Conservation (phyloP, 1,140 invertebrate species). For the Drosophila bocqueti region DNA sequence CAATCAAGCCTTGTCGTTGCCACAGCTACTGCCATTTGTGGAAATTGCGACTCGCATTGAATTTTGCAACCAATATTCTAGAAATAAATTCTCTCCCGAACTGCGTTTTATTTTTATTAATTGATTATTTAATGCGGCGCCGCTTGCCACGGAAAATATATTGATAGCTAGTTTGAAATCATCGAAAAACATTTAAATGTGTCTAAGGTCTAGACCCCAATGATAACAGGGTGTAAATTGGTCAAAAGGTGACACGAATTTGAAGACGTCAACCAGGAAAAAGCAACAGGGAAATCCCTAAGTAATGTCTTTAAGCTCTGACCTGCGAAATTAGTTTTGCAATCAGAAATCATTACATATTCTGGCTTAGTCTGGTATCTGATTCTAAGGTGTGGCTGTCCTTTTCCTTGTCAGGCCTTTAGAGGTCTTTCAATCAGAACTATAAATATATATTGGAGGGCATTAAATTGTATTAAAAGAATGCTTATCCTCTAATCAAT, state of each 20-base stretch:
- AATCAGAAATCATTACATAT: not conserved
- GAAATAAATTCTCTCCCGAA: conserved; percentile 16
- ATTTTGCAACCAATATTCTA: conserved; percentile 29
- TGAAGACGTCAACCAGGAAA: conserved; percentile 29
- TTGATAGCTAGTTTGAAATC: not conserved
- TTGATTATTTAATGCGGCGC: conserved; percentile 49
- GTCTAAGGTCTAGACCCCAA: conserved; percentile 31
- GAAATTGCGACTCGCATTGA: conserved; percentile 33
- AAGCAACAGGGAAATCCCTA: conserved; percentile 26
- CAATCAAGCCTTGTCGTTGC: conserved; percentile 12
- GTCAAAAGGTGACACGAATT: conserved; percentile 14
- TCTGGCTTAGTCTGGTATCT: not conserved
- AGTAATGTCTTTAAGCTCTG: conserved; percentile 8
- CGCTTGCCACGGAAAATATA: not conserved
- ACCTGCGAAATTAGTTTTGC: not conserved
- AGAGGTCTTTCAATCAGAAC: not conserved
- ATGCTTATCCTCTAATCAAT: conserved; percentile 26
- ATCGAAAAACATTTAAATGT: conserved; percentile 16
- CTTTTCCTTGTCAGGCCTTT: no score
- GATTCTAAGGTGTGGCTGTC: not conserved
- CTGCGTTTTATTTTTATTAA: conserved; percentile 45
- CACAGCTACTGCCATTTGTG: conserved; percentile 17
- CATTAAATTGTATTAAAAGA: not conserved
- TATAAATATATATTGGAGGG: not conserved
- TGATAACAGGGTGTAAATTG: conserved; percentile 41